A percentile compares a stretch with the other conserved stretches of the same genome.
These are phyloP conservation scores for Helicoverpa armigera DNA, from an alignment of 1,140 invertebrate genomes.

Conservation along the genomic window DNA sequence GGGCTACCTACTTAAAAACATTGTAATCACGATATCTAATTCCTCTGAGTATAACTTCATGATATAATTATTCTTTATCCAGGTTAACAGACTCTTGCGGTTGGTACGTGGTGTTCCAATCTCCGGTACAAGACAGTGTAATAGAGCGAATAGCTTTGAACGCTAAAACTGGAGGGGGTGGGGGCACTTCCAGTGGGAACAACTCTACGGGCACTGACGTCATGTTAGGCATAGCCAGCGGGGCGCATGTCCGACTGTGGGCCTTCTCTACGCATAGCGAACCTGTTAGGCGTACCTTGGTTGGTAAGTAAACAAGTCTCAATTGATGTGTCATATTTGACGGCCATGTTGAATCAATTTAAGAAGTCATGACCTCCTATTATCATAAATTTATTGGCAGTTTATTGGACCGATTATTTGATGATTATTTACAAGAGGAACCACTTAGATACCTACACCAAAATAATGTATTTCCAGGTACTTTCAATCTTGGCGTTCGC, in stretches of 20 bases:
- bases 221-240: slow-evolving; percentile 91
- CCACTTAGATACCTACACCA: no score
- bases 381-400: no score
- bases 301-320: slow-evolving; percentile 67
- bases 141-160: slow-evolving; percentile 98
- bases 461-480: slow-evolving; percentile 87
- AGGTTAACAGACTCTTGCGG: slow-evolving; percentile 98
- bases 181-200: slow-evolving; percentile 82
- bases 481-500: slow-evolving; percentile 96
- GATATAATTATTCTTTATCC: slow-evolving; percentile 54
- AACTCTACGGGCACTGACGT: slow-evolving; percentile 78
- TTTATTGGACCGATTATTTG: no score
- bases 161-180: slow-evolving; percentile 93
- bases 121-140: slow-evolving; percentile 95
- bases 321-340: no score
- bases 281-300: slow-evolving; percentile 80
- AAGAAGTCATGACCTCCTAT: no score
- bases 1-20: no score
- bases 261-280: slow-evolving; percentile 90
- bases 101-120: slow-evolving; percentile 98
- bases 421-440: no score
- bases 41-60: background rate
- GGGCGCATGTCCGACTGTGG: slow-evolving; percentile 95
- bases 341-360: no score
- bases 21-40: no score